Conservation (phyloP, 2,888 invertebrate species). For the Limnephilus rhombicus region DNA sequence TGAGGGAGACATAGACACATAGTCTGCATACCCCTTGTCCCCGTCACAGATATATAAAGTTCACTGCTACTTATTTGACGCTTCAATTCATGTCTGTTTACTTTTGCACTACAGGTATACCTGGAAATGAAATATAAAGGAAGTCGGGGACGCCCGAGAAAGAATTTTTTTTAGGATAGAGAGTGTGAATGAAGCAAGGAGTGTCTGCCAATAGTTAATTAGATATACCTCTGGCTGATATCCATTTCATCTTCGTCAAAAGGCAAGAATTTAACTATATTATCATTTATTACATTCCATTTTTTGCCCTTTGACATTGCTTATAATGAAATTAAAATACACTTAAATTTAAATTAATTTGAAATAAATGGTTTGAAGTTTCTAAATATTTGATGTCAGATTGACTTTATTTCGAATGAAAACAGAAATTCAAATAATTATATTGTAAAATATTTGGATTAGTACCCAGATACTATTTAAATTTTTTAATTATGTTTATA, state of each 20-base stretch:
- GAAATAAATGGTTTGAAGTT: background rate
- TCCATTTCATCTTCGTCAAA: background rate
- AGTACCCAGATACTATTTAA: background rate
- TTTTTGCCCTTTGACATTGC: background rate
- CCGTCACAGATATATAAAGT: background rate
- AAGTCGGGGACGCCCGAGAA: too few relatives aligned
- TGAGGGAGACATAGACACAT: background rate
- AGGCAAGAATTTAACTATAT: background rate
- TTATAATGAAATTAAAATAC: background rate
- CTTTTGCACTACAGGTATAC: background rate
- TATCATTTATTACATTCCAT: background rate
- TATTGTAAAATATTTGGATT: background rate
- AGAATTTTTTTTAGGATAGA: too few relatives aligned
- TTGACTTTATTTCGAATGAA: background rate
- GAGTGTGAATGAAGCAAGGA: too few relatives aligned
- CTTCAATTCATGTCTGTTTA: background rate
- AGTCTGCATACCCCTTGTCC: background rate
- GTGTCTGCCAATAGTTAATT: too few relatives aligned
- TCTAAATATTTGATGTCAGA: background rate
- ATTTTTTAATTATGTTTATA: background rate
- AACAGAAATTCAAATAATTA: background rate
- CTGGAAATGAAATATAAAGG: too few relatives aligned
- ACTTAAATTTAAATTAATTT: background rate
- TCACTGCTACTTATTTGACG: background rate
- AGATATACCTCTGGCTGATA: background rate